A percentile compares a stretch with the other conserved stretches of the same genome.
Evolutionary conservation across 2,797 vertebrate species (phyloP).

Genomic region (Bovichtus variegatus): DNA sequence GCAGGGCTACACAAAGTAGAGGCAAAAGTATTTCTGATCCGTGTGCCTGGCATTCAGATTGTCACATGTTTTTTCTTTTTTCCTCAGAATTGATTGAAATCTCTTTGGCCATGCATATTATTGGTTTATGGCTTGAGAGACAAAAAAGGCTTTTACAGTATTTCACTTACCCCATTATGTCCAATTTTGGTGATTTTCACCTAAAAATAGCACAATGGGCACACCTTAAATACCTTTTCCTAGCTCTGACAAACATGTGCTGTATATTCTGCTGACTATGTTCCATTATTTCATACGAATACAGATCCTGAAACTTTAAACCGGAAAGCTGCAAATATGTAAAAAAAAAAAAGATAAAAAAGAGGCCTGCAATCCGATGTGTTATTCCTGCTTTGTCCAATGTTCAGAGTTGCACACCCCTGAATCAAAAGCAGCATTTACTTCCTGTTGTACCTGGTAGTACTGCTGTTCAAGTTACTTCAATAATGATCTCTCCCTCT

Average conservation of each 20-base stretch:
- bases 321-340: constrained; percentile 20
- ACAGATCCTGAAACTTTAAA: constrained; percentile 19
- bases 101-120: background rate
- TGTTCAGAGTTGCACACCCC: constrained; percentile 8
- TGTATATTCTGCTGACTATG: background rate
- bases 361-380: constrained; percentile 1
- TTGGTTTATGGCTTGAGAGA: background rate
- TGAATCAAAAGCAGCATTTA: constrained; percentile 55
- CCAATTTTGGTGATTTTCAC: background rate
- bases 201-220: background rate
- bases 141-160: background rate
- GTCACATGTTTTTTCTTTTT: background rate
- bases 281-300: constrained; percentile 17
- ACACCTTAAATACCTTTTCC: background rate
- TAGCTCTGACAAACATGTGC: background rate
- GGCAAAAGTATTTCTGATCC: constrained; percentile 8
- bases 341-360: constrained; percentile 3
- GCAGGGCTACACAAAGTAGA: constrained; percentile 2
- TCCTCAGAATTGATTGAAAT: constrained; percentile 3
- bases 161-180: background rate
- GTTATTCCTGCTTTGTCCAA: background rate
- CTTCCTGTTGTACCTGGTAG: constrained; percentile 42
- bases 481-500: constrained; percentile 49
- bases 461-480: constrained; percentile 46
- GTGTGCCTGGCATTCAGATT: constrained; percentile 45